Conservation (phyloP, 2,113 vertebrate species). For the Formicarius rufipectus region DNA sequence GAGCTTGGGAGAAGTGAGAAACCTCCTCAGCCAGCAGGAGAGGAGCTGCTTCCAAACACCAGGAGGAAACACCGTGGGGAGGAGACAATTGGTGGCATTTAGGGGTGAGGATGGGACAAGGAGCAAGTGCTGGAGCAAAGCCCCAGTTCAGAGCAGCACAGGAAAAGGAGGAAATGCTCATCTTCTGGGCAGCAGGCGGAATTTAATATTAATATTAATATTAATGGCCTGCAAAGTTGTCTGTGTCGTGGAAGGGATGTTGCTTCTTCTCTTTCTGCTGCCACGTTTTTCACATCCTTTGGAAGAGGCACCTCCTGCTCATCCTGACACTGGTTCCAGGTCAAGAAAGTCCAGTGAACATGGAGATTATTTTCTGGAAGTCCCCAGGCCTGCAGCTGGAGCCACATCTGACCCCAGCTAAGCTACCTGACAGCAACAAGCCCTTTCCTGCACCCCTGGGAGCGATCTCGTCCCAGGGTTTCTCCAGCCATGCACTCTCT, state of each 20-base stretch:
- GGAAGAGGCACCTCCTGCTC: not conserved
- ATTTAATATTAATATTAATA: not conserved
- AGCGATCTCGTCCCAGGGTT: fast-evolving
- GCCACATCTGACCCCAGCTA: not conserved
- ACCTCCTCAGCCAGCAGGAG: not conserved
- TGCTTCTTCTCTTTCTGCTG: not conserved
- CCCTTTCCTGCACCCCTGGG: not conserved
- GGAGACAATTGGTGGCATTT: not conserved
- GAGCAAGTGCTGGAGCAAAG: not conserved
- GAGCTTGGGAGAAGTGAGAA: not conserved
- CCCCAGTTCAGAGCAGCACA: not conserved
- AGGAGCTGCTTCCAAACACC: not conserved
- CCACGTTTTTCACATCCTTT: not conserved
- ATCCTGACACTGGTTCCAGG: too few relatives aligned
- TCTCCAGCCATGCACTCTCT: not conserved
- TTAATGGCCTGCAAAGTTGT: fast-evolving
- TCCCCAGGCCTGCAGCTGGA: not conserved
- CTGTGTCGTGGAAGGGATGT: not conserved
- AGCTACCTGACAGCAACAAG: not conserved
- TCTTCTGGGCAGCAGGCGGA: not conserved
- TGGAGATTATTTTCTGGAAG: not conserved
- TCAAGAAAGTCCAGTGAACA: not conserved
- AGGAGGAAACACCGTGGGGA: not conserved
- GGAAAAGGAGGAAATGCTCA: not conserved
- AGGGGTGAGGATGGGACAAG: fast-evolving